These are phyloP conservation scores for Masticophis lateralis DNA, from an alignment of 2,797 vertebrate species.

Conservation along the genomic window DNA sequence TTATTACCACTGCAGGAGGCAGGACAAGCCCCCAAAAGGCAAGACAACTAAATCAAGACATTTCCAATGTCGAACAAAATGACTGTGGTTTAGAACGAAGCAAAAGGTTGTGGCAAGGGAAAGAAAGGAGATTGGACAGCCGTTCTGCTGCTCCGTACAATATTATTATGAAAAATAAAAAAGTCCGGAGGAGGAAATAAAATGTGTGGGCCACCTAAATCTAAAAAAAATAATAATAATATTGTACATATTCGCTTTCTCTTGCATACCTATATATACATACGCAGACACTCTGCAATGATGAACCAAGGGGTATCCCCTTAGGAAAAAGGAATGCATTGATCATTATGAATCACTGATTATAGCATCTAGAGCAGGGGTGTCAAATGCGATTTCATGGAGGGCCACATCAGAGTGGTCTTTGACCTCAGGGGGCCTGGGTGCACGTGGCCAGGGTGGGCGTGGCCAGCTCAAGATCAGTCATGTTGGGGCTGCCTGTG, in stretches of 20 bases:
- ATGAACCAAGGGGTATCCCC: neutral
- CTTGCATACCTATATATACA: constrained; percentile 37
- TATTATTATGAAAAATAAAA: constrained; percentile 76
- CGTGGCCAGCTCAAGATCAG: no score
- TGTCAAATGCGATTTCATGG: no score
- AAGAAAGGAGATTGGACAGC: constrained; percentile 71
- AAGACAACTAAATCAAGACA: constrained; percentile 99
- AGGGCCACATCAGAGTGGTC: no score
- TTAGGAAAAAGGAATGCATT: constrained; percentile 28
- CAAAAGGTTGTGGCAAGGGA: constrained; percentile 74
- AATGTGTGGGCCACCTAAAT: constrained; percentile 37
- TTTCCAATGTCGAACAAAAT: constrained; percentile 99
- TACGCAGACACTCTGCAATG: constrained; percentile 62
- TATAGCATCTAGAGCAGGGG: neutral
- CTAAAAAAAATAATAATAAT: constrained; percentile 49
- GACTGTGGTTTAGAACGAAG: constrained; percentile 86
- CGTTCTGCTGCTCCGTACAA: constrained; percentile 75
- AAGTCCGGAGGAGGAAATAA: constrained; percentile 71
- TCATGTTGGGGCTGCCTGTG: no score
- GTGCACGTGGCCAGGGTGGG: no score
- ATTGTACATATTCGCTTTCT: constrained; percentile 49
- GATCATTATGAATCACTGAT: constrained; percentile 1
- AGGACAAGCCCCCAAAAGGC: constrained; percentile 94
- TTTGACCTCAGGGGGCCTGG: no score
- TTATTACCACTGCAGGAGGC: constrained; percentile 97